Evolutionary conservation across 2,797 vertebrate species (phyloP).

Genomic region (Sebastolobus alascanus): DNA sequence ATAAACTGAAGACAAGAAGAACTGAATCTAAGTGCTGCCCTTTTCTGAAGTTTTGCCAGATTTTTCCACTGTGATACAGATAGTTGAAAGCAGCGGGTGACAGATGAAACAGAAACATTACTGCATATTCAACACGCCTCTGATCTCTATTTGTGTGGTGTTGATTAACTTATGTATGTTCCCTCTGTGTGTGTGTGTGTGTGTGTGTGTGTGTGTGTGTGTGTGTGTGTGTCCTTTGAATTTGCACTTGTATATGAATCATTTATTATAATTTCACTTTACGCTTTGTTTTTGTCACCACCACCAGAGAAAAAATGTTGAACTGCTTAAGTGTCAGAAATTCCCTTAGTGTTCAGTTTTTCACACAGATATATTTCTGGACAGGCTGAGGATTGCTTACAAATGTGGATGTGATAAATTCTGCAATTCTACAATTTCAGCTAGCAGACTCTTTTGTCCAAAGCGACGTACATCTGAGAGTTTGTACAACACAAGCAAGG

Average conservation of each 20-base stretch:
- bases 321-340: not conserved
- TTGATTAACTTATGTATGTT: constrained; percentile 45
- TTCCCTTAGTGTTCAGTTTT: not conserved
- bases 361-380: not conserved
- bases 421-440: no score
- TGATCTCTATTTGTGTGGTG: constrained; percentile 49
- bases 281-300: constrained; percentile 15
- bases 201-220: constrained; percentile 10
- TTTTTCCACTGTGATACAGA: constrained; percentile 14
- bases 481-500: no score
- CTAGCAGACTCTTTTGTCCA: no score
- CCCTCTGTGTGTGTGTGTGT: not conserved
- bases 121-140: constrained; percentile 54
- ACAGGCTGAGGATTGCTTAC: not conserved
- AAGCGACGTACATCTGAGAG: no score
- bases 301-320: not conserved
- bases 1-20: constrained; percentile 6
- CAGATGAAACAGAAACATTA: constrained; percentile 52
- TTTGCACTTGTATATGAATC: constrained; percentile 43
- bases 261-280: constrained; percentile 49
- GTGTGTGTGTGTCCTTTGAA: constrained; percentile 24
- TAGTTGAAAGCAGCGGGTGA: constrained; percentile 46
- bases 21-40: constrained; percentile 1
- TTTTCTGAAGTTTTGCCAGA: constrained; percentile 33
- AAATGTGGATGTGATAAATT: not conserved